Conservation (phyloP, 2,888 invertebrate genomes). For the Resseliella maxima region DNA sequence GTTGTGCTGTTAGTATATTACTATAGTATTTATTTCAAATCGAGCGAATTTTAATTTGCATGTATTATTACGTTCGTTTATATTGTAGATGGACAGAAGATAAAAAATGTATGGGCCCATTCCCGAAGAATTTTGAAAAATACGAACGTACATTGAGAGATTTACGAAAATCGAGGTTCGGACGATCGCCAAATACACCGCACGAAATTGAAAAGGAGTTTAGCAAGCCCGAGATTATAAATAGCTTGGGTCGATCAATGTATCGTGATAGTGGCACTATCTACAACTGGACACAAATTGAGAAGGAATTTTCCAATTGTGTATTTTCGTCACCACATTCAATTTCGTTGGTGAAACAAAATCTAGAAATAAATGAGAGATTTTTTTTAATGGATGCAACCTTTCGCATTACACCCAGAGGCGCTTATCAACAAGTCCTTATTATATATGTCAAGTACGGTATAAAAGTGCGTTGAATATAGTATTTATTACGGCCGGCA, state of each 20-base stretch:
- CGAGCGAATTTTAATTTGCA: too few species aligned
- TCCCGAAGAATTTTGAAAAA: background rate
- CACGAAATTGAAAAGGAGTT: background rate
- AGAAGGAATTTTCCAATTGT: background rate
- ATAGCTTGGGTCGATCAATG: background rate
- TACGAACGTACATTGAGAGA: background rate
- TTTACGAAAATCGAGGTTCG: background rate
- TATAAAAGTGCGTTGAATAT: background rate
- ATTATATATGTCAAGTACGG: background rate
- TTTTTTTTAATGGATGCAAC: conserved; percentile 14
- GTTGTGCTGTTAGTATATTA: background rate
- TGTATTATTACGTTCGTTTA: too few species aligned
- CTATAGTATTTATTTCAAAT: background rate
- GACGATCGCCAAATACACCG: background rate
- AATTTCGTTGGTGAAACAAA: background rate
- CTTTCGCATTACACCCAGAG: background rate
- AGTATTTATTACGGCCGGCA: background rate
- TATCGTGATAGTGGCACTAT: background rate
- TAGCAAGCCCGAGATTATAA: background rate
- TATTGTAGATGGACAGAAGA: background rate
- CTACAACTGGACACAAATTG: background rate
- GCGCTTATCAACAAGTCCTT: background rate
- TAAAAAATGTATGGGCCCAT: background rate
- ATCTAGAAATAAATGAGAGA: background rate
- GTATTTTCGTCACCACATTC: background rate